Conservation (phyloP, 2,797 vertebrate species). For the Pseudochirops corinnae region DNA sequence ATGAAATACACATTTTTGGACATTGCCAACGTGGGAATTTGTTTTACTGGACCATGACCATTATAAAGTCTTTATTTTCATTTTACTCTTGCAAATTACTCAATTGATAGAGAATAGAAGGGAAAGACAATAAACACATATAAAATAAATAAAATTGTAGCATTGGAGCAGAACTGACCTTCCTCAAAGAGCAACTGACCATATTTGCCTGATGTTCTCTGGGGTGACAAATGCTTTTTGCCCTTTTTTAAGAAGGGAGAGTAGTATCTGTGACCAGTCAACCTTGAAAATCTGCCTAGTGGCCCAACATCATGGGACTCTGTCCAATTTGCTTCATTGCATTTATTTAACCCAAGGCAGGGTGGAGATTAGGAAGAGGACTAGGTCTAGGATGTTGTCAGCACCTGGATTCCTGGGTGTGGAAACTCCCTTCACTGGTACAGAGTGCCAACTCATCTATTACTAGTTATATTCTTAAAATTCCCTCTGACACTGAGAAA, state of each 20-base stretch:
- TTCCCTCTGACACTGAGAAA: background rate
- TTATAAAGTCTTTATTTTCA: background rate
- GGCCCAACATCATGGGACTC: background rate
- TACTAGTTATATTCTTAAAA: background rate
- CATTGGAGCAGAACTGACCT: background rate
- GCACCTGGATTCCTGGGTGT: background rate
- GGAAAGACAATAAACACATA: background rate
- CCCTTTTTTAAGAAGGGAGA: background rate
- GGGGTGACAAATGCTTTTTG: background rate
- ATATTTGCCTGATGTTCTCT: background rate
- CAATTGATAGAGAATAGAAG: background rate
- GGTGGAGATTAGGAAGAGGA: background rate
- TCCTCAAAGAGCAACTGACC: slow-evolving; percentile 1
- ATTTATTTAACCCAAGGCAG: background rate
- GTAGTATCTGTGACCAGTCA: background rate
- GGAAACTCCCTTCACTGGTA: background rate
- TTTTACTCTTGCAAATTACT: background rate
- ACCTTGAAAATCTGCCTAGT: slow-evolving; percentile 23
- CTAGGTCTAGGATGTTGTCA: background rate
- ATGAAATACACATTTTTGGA: background rate
- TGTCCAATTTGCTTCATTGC: background rate
- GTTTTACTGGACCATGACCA: background rate
- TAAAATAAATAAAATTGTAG: background rate
- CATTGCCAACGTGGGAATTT: background rate
- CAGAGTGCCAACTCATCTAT: background rate